These are phyloP conservation scores for Aproaerema taeniolella DNA, from an alignment of 2,888 invertebrate species.

Conservation along the genomic window DNA sequence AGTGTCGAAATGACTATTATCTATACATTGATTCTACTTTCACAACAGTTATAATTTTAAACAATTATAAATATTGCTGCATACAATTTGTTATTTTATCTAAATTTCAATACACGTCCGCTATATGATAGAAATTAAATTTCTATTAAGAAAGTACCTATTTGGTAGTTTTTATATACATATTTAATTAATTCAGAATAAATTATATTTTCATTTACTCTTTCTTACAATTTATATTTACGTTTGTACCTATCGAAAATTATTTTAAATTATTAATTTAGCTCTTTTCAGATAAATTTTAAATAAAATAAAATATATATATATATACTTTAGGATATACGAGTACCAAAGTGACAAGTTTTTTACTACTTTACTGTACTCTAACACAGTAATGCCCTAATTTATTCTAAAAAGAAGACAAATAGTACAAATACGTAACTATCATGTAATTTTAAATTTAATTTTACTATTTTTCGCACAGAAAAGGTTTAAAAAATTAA, in stretches of 20 bases:
- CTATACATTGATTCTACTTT: slow-evolving; percentile 32
- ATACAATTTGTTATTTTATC: slow-evolving; percentile 7
- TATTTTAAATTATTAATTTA: too few relatives aligned
- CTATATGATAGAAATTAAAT: slow-evolving; percentile 20
- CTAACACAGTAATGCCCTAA: too few relatives aligned
- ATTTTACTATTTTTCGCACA: too few relatives aligned
- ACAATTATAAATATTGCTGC: slow-evolving; percentile 14
- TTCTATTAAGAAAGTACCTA: too few relatives aligned
- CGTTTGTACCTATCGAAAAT: neutral
- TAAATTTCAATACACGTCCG: slow-evolving; percentile 17
- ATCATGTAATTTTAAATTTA: too few relatives aligned
- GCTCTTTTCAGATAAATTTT: too few relatives aligned
- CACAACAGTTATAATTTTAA: slow-evolving; percentile 5
- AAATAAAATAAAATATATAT: too few relatives aligned
- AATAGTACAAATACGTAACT: too few relatives aligned
- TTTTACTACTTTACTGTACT: too few relatives aligned
- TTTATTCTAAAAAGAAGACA: too few relatives aligned
- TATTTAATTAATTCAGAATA: slow-evolving; percentile 1
- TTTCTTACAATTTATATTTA: neutral
- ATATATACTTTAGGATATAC: too few relatives aligned
- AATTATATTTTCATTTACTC: neutral
- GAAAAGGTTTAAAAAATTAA: slow-evolving; percentile 30
- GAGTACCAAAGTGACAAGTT: too few relatives aligned
- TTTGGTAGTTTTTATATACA: slow-evolving; percentile 4
- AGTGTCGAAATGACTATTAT: slow-evolving; percentile 22